phyloP scores from a whole-genome alignment of 2,888 invertebrate genomes.

The Rhopalosiphum nymphaeae region DNA sequence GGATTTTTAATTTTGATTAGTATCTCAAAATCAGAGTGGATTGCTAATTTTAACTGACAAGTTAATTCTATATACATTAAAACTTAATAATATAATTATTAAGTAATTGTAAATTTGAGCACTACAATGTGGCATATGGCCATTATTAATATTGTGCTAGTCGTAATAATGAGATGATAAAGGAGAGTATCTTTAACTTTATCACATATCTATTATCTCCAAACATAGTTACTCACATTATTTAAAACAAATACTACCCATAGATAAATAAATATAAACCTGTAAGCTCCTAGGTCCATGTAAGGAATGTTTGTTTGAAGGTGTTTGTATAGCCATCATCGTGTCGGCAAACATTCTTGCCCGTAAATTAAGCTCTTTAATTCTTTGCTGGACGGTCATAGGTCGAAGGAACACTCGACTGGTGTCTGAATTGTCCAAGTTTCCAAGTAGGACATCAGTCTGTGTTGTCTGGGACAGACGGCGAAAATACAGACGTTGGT shows the following conservation, averaged over 20 bases:
- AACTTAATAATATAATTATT: too few species aligned
- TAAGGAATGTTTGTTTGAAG: slow-evolving; percentile 66
- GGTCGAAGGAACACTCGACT: slow-evolving; percentile 70
- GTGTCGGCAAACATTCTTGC: slow-evolving; percentile 72
- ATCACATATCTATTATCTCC: not conserved
- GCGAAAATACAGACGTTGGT: slow-evolving; percentile 71
- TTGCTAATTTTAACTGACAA: too few species aligned
- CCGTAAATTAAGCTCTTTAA: slow-evolving; percentile 72
- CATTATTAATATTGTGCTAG: too few species aligned
- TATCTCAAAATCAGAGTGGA: too few species aligned
- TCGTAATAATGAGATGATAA: too few species aligned
- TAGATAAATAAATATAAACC: slow-evolving; percentile 66
- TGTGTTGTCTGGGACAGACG: slow-evolving; percentile 72
- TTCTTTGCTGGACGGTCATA: slow-evolving; percentile 71
- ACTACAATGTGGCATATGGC: too few species aligned
- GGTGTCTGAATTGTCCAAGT: slow-evolving; percentile 70
- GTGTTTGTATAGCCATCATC: slow-evolving; percentile 70
- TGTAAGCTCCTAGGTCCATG: slow-evolving; percentile 69
- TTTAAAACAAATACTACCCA: too few species aligned
- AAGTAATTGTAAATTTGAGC: too few species aligned
- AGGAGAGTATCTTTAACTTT: not conserved
- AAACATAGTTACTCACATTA: not conserved
- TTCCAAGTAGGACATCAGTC: slow-evolving; percentile 71
- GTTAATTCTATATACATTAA: too few species aligned
- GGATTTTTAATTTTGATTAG: too few species aligned